phyloP scores from a whole-genome alignment of 2,797 vertebrate genomes.

The Okamejei kenojei region DNA sequence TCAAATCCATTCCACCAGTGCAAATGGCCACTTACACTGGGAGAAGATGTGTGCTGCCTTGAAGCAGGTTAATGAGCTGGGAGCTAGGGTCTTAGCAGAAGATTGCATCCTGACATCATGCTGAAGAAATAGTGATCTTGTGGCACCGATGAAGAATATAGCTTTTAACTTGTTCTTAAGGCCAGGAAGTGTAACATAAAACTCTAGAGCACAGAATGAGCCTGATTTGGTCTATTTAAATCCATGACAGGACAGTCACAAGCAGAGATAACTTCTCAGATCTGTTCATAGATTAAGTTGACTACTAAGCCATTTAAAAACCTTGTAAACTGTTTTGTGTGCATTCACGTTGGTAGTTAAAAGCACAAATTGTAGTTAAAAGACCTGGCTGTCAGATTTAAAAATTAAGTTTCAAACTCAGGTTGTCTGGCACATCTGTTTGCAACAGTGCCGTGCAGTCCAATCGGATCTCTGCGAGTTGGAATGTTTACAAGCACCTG shows the following conservation, averaged over 20 bases:
- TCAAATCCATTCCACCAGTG: too few relatives aligned
- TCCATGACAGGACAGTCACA: not conserved
- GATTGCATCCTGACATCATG: too few relatives aligned
- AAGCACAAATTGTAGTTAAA: not conserved
- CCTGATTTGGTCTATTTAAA: conserved; percentile 6
- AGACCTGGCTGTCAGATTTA: not conserved
- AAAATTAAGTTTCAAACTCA: not conserved
- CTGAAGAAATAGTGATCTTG: too few relatives aligned
- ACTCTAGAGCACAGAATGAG: not conserved
- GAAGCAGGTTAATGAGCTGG: too few relatives aligned
- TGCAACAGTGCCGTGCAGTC: not conserved
- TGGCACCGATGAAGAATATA: not conserved
- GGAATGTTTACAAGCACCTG: not conserved
- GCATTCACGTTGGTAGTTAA: not conserved
- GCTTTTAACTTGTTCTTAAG: not conserved
- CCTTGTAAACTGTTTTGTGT: not conserved
- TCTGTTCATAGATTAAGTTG: not conserved
- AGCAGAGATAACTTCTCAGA: conserved; percentile 21
- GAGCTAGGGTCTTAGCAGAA: too few relatives aligned
- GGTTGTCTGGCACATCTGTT: not conserved
- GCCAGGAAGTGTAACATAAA: not conserved
- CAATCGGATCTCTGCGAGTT: not conserved
- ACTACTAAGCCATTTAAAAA: not conserved
- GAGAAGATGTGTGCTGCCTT: too few relatives aligned
- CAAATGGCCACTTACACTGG: too few relatives aligned